These are phyloP conservation scores for Drosophila acutilabella DNA, from an alignment of 2,888 invertebrate species.

Conservation along the genomic window DNA sequence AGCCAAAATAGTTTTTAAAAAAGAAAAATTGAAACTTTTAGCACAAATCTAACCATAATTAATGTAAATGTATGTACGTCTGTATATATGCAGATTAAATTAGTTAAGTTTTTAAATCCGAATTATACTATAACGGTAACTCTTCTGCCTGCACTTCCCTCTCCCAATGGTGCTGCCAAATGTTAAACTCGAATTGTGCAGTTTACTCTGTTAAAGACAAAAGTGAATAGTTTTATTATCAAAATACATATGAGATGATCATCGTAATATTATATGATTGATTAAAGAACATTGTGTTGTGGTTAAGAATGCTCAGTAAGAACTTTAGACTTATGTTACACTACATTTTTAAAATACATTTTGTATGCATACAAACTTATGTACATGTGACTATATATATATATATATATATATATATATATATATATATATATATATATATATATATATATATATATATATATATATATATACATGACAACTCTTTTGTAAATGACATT, in stretches of 20 bases:
- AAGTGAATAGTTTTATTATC: constrained; percentile 52
- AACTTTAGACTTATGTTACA: constrained; percentile 44
- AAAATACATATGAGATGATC: constrained; percentile 57
- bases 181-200: constrained; percentile 53
- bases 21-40: constrained; percentile 46
- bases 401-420: constrained; percentile 28
- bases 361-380: constrained; percentile 24
- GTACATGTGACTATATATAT: constrained; percentile 7
- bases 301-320: constrained; percentile 71
- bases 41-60: constrained; percentile 53
- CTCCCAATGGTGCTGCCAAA: constrained; percentile 60
- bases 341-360: constrained; percentile 40
- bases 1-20: constrained; percentile 58
- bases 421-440: constrained; percentile 35
- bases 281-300: constrained; percentile 58
- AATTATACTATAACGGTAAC: constrained; percentile 33
- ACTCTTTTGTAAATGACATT: constrained; percentile 78
- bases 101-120: constrained; percentile 29
- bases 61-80: constrained; percentile 19
- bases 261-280: constrained; percentile 35
- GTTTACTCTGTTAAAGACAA: constrained; percentile 57
- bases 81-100: constrained; percentile 20
- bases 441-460: constrained; percentile 30
- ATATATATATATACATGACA: constrained; percentile 42
- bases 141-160: constrained; percentile 15